Evolutionary conservation across 2,113 vertebrate genomes (phyloP).

Genomic region (Mesembrinibis cayennensis): DNA sequence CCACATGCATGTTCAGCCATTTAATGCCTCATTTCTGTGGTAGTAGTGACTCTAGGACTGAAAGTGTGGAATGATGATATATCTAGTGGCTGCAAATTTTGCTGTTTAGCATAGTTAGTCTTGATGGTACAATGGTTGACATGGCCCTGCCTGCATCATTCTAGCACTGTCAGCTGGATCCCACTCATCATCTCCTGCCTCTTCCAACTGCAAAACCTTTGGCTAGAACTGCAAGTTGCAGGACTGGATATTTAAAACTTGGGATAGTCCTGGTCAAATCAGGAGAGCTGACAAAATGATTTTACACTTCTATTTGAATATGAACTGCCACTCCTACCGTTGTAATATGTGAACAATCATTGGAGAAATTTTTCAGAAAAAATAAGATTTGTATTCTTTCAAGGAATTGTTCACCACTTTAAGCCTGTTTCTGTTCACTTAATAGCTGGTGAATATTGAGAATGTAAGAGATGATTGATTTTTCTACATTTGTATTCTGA

Average conservation of each 20-base stretch:
- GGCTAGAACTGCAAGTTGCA: background rate
- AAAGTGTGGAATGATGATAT: background rate
- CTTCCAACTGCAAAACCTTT: background rate
- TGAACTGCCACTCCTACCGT: background rate
- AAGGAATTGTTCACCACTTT: background rate
- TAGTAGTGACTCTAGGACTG: background rate
- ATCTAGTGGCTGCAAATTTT: background rate
- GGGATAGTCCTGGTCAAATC: background rate
- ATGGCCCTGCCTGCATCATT: accelerated
- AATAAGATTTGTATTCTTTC: background rate
- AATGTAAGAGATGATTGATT: background rate
- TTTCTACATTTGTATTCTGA: background rate
- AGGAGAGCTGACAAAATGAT: background rate
- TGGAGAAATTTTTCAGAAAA: background rate
- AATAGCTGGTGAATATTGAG: background rate
- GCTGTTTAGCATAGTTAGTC: background rate
- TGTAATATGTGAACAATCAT: background rate
- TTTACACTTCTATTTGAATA: background rate
- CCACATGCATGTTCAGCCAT: background rate
- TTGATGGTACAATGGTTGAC: background rate
- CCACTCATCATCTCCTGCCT: background rate
- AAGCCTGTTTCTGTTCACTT: background rate
- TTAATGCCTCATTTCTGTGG: background rate
- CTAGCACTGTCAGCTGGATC: background rate
- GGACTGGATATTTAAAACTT: background rate